Conservation (phyloP, 2,888 invertebrate species). For the Mythimna pallens region DNA sequence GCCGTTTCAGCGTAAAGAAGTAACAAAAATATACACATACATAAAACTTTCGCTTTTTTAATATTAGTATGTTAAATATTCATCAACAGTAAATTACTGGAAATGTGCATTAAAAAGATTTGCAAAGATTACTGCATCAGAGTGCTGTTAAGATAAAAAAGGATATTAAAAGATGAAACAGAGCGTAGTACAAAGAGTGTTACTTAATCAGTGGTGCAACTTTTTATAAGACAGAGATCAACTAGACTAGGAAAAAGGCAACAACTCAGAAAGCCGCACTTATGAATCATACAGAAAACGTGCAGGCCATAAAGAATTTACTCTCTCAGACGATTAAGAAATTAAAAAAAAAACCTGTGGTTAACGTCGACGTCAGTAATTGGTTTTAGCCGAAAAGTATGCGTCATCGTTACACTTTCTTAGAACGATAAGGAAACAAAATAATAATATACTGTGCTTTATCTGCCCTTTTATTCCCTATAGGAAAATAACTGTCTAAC, state of each 20-base stretch:
- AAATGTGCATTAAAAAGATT: not conserved
- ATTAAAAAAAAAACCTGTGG: slow-evolving; percentile 25
- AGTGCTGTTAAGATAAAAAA: not conserved
- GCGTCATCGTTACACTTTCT: slow-evolving; percentile 54
- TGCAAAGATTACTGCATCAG: not conserved
- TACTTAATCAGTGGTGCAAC: slow-evolving; percentile 37
- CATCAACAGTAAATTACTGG: not conserved
- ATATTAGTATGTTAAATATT: not conserved
- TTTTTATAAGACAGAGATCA: slow-evolving; percentile 6
- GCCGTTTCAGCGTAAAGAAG: too few relatives aligned
- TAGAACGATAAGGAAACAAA: slow-evolving; percentile 41
- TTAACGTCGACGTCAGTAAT: slow-evolving; percentile 30
- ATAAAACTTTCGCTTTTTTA: too few relatives aligned
- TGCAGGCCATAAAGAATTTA: slow-evolving; percentile 13
- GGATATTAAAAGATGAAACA: not conserved
- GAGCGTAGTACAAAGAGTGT: not conserved
- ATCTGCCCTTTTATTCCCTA: slow-evolving; percentile 15
- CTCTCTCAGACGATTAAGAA: slow-evolving; percentile 11
- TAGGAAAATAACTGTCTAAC: not conserved
- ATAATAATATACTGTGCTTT: slow-evolving; percentile 15
- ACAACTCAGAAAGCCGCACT: slow-evolving; percentile 34
- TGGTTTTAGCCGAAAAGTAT: slow-evolving; percentile 49
- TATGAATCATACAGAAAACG: slow-evolving; percentile 43
- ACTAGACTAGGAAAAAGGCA: slow-evolving; percentile 24
- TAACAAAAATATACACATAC: too few relatives aligned